Evolutionary conservation across 2,888 invertebrate species (phyloP).

Genomic region (Dicyrtoma fusca): DNA sequence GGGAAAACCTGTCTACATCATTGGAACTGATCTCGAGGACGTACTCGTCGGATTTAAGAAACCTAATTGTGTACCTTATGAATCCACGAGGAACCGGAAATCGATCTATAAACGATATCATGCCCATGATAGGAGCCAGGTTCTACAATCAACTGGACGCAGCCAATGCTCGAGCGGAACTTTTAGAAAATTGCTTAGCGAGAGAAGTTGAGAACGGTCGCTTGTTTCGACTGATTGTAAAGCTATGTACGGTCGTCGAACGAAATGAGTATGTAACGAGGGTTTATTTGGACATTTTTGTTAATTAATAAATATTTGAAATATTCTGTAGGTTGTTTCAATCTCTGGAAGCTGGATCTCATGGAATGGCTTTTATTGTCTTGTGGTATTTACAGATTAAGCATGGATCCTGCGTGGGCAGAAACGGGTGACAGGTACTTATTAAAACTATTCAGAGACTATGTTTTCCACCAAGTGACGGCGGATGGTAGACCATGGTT

Average conservation of each 20-base stretch:
- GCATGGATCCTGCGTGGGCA: conserved; percentile 92
- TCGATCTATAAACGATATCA: conserved; percentile 89
- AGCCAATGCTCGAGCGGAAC: conserved; percentile 82
- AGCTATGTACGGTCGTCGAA: conserved; percentile 92
- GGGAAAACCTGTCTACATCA: conserved; percentile 84
- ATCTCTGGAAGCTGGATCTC: not conserved
- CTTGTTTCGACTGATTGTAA: conserved; percentile 84
- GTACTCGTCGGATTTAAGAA: conserved; percentile 92
- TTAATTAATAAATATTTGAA: no score
- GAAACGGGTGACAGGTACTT: conserved; percentile 98
- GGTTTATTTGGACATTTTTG: no score
- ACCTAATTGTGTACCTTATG: conserved; percentile 78
- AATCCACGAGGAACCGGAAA: conserved; percentile 55
- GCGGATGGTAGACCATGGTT: conserved; percentile 93
- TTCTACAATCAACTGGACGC: conserved; percentile 96
- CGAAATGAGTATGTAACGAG: conserved; percentile 82
- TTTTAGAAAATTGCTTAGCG: conserved; percentile 85
- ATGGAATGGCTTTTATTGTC: not conserved
- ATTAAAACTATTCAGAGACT: conserved; percentile 96
- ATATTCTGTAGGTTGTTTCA: not conserved
- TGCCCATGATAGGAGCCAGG: conserved; percentile 98
- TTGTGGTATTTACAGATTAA: conserved; percentile 67
- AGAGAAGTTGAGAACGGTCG: conserved; percentile 95
- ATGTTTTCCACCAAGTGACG: conserved; percentile 93
- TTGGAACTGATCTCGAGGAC: conserved; percentile 86